Evolutionary conservation across 2,113 vertebrate genomes (phyloP).

Genomic region (Octodon degus): DNA sequence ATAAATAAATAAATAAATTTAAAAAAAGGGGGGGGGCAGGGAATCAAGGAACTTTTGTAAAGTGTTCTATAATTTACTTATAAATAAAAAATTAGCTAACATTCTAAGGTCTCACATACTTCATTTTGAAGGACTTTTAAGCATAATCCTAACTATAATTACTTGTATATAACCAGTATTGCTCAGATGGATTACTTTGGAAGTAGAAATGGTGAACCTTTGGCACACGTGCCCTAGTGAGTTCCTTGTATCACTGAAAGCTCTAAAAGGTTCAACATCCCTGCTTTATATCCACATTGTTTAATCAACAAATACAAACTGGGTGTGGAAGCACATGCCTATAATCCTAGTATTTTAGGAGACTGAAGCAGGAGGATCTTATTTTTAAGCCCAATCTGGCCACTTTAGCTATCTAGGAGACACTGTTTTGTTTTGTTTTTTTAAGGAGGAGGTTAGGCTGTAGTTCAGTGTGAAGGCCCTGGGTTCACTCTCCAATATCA

Average conservation of each 20-base stretch:
- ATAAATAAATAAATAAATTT: no score
- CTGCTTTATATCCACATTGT: not conserved
- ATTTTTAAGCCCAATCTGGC: not conserved
- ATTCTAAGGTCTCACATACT: conserved; percentile 31
- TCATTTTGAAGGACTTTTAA: conserved; percentile 40
- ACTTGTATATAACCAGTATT: conserved; percentile 28
- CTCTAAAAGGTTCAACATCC: not conserved
- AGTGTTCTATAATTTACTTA: conserved; percentile 23
- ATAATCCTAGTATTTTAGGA: not conserved
- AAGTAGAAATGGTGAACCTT: not conserved
- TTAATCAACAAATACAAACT: not conserved
- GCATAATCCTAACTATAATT: not conserved
- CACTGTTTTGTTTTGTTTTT: not conserved
- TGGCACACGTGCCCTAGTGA: not conserved
- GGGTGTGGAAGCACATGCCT: not conserved
- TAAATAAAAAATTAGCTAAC: conserved; percentile 40
- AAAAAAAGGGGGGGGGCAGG: not conserved
- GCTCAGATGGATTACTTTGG: not conserved
- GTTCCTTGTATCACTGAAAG: not conserved
- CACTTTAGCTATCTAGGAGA: not conserved
- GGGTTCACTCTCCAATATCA: not conserved
- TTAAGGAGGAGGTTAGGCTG: not conserved
- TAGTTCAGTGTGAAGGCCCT: not conserved
- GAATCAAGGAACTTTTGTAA: not conserved
- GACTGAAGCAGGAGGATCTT: not conserved